These are phyloP conservation scores for Popillia japonica DNA, from an alignment of 1,140 invertebrate species.

Conservation along the genomic window DNA sequence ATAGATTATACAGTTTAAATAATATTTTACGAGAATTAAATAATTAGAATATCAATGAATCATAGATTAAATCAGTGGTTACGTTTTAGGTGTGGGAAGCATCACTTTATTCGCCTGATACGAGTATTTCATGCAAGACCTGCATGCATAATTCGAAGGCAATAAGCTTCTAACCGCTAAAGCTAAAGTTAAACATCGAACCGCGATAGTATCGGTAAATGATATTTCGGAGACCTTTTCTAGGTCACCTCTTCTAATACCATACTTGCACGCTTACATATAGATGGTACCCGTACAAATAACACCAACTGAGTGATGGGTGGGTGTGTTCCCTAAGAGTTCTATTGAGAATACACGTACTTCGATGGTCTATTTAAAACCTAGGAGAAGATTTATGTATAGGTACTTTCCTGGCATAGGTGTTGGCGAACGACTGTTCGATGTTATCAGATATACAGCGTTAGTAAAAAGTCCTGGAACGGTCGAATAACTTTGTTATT, in stretches of 20 bases:
- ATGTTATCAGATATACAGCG: too few species aligned
- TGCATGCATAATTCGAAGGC: constrained; percentile 24
- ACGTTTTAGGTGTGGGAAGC: not conserved
- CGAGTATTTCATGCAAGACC: constrained; percentile 6
- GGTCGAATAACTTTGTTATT: too few species aligned
- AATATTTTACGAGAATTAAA: too few species aligned
- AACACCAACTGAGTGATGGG: not conserved
- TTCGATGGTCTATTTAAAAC: constrained; percentile 14
- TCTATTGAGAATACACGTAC: constrained; percentile 1
- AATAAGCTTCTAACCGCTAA: not conserved
- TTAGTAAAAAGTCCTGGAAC: too few species aligned
- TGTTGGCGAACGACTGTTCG: too few species aligned
- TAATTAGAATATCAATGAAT: too few species aligned
- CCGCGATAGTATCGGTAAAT: constrained; percentile 14
- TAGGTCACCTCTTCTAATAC: constrained; percentile 16
- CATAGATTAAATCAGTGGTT: not conserved
- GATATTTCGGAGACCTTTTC: constrained; percentile 23
- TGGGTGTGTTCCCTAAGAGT: not conserved
- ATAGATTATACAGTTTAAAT: too few species aligned
- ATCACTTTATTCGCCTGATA: not conserved
- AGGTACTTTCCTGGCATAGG: not conserved
- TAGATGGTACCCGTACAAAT: constrained; percentile 15
- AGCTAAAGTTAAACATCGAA: constrained; percentile 27
- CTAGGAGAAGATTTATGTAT: not conserved
- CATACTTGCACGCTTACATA: constrained; percentile 18